Conservation (phyloP, 2,797 vertebrate genomes). For the Carduelis carduelis region DNA sequence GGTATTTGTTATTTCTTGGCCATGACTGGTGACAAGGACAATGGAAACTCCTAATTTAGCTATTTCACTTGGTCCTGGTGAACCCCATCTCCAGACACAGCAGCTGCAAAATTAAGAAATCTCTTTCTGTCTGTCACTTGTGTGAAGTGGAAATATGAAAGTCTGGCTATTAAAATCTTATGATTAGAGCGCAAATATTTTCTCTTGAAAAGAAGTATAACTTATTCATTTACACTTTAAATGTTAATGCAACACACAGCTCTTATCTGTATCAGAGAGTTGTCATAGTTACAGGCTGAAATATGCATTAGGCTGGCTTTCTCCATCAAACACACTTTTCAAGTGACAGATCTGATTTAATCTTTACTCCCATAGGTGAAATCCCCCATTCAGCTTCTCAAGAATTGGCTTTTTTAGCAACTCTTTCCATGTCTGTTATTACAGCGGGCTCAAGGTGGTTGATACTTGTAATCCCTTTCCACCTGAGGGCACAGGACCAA, state of each 20-base stretch:
- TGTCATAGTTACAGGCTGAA: conserved; percentile 36
- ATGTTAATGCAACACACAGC: not conserved
- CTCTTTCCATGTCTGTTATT: not conserved
- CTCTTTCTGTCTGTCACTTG: not conserved
- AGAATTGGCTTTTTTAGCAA: not conserved
- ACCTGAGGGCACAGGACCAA: not conserved
- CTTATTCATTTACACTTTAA: conserved; percentile 32
- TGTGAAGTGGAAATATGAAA: not conserved
- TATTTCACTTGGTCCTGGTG: not conserved
- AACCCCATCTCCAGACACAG: not conserved
- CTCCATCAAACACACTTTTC: not conserved
- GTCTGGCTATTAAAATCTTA: not conserved
- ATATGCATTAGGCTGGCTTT: not conserved
- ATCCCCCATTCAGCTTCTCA: not conserved
- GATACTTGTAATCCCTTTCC: not conserved
- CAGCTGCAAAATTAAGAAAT: not conserved
- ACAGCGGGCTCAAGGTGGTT: not conserved
- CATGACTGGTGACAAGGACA: not conserved
- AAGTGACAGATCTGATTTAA: conserved; percentile 20
- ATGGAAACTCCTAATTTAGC: not conserved
- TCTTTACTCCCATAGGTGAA: not conserved
- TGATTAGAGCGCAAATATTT: conserved; percentile 42
- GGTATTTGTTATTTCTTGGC: not conserved
- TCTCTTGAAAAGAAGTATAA: not conserved
- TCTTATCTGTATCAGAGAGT: conserved; percentile 3